Percentiles rank a stretch among this genome's conserved stretches.
Conservation (phyloP, 1,140 invertebrate species). For the Spodoptera frugiperda region DNA sequence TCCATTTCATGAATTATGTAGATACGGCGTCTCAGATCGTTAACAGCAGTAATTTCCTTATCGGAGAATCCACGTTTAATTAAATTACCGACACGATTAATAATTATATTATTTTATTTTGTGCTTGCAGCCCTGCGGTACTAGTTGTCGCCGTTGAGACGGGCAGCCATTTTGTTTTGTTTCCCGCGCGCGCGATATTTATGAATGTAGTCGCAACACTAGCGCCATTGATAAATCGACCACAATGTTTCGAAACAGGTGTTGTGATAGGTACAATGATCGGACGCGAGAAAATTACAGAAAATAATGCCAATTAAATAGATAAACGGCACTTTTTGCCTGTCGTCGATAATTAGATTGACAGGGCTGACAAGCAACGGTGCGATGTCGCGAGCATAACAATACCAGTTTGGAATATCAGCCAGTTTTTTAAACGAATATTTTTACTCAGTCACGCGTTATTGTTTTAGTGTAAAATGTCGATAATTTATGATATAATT, state of each 20-base stretch:
- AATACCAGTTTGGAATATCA: conserved; percentile 31
- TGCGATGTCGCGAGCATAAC: conserved; percentile 2
- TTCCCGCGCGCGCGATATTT: conserved; percentile 57
- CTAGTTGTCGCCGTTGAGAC: conserved; percentile 49
- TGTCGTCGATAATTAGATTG: conserved; percentile 39
- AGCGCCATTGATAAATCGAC: conserved; percentile 62
- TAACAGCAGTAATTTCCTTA: conserved; percentile 32
- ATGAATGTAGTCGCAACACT: conserved; percentile 58
- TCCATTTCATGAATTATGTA: conserved; percentile 31
- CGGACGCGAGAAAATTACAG: conserved; percentile 44
- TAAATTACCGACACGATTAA: conserved; percentile 28
- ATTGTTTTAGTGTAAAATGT: conserved; percentile 22
- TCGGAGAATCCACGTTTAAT: conserved; percentile 31
- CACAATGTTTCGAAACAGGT: conserved; percentile 14
- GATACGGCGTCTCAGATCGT: conserved; percentile 11
- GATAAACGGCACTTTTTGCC: conserved; percentile 25
- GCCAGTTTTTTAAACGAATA: conserved; percentile 13
- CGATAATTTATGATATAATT: conserved; percentile 34
- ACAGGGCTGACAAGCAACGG: not conserved
- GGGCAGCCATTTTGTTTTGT: conserved; percentile 58
- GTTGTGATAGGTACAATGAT: conserved; percentile 37
- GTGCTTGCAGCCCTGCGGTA: conserved; percentile 42
- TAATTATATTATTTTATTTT: conserved; percentile 43
- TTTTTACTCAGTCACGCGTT: conserved; percentile 7
- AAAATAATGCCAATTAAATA: conserved; percentile 47